phyloP scores from a whole-genome alignment of 2,888 invertebrate genomes.

The Diploptera punctata region DNA sequence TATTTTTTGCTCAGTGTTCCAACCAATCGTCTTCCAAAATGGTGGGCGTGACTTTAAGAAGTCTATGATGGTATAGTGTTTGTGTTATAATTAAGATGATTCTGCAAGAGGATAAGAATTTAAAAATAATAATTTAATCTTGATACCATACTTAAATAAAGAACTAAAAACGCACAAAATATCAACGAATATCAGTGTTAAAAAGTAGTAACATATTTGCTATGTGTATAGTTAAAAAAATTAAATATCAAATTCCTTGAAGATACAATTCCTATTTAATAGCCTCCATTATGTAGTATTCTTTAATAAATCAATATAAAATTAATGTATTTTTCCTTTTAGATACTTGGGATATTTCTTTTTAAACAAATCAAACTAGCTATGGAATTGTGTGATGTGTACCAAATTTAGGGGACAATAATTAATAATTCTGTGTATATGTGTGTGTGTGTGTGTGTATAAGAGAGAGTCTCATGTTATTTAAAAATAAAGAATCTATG shows the following conservation, averaged over 20 bases:
- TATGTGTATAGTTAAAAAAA: constrained; percentile 15
- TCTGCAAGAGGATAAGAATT: not conserved
- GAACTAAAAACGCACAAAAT: constrained; percentile 24
- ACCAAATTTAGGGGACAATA: too few relatives aligned
- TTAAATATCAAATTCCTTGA: not conserved
- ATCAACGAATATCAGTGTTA: constrained; percentile 22
- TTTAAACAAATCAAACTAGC: too few relatives aligned
- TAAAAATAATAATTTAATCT: not conserved
- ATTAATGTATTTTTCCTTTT: too few relatives aligned
- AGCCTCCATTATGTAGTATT: too few relatives aligned
- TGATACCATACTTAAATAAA: constrained; percentile 1
- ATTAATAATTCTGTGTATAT: too few relatives aligned
- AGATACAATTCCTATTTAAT: too few relatives aligned
- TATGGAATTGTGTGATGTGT: too few relatives aligned
- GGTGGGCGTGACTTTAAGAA: constrained; percentile 22
- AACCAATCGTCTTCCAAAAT: constrained; percentile 34
- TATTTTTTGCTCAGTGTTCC: constrained; percentile 30
- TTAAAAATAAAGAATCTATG: too few relatives aligned
- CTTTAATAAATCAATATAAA: too few relatives aligned
- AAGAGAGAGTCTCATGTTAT: too few relatives aligned
- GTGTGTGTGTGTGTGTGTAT: too few relatives aligned
- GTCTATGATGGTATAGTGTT: constrained; percentile 21
- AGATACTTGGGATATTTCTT: too few relatives aligned
- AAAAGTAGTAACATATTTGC: constrained; percentile 1
- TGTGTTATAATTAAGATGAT: constrained; percentile 7